These are phyloP conservation scores for Tenthredo livida DNA, from an alignment of 2,888 invertebrate genomes.

Conservation along the genomic window DNA sequence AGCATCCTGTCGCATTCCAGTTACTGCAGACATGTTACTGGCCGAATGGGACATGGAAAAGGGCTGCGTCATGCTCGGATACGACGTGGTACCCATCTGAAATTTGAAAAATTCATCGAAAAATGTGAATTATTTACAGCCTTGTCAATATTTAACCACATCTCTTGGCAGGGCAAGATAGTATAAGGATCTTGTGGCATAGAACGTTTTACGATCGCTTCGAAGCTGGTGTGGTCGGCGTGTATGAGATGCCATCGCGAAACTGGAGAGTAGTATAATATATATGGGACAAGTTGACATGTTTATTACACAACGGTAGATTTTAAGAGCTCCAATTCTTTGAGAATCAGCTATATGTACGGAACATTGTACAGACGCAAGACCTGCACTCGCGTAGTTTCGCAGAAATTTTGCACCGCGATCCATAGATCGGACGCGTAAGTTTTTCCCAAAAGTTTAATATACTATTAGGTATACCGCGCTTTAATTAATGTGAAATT, in stretches of 20 bases:
- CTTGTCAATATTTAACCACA: not conserved
- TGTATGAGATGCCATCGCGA: not conserved
- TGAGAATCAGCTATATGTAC: not conserved
- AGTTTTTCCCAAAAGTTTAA: conserved; percentile 12
- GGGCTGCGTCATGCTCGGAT: conserved; percentile 96
- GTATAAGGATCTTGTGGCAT: not conserved
- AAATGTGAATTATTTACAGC: not conserved
- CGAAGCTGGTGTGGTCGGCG: not conserved
- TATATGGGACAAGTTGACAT: conserved; percentile 49
- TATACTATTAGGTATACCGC: conserved; percentile 5
- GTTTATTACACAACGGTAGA: conserved; percentile 24
- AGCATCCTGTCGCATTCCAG: conserved; percentile 92
- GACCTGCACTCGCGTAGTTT: not conserved
- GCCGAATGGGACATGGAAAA: conserved; percentile 95
- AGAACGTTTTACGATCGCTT: conserved; percentile 19
- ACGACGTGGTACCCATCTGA: conserved; percentile 95
- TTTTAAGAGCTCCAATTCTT: conserved; percentile 37
- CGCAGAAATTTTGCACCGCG: not conserved
- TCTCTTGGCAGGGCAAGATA: not conserved
- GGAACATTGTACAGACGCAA: not conserved
- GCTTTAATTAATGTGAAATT: not conserved
- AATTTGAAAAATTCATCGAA: conserved; percentile 62
- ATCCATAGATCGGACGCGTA: not conserved
- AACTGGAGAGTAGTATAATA: not conserved
- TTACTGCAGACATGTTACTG: conserved; percentile 94